phyloP scores from a whole-genome alignment of 2,888 invertebrate genomes.

The Colletes collaris region DNA sequence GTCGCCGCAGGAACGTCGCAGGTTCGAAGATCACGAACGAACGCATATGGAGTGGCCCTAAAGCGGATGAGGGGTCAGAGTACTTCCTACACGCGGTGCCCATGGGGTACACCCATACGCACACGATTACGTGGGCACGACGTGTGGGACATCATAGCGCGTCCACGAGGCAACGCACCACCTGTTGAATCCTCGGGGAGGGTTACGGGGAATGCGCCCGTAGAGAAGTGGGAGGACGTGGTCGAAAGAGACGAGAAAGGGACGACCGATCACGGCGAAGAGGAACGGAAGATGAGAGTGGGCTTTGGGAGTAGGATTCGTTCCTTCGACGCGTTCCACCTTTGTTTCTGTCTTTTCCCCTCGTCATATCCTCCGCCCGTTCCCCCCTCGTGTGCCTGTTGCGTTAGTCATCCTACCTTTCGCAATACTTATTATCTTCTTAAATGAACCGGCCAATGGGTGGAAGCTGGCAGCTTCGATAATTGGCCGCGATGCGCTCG shows the following conservation, averaged over 20 bases:
- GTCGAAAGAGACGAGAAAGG: slow-evolving; percentile 33
- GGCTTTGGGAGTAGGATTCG: slow-evolving; percentile 43
- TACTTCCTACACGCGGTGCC: slow-evolving; percentile 79
- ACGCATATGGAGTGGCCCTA: slow-evolving; percentile 74
- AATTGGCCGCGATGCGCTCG: slow-evolving; percentile 56
- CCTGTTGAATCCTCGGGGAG: slow-evolving; percentile 74
- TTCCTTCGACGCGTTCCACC: slow-evolving; percentile 55
- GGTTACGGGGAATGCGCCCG: slow-evolving; percentile 51
- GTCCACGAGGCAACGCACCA: slow-evolving; percentile 71
- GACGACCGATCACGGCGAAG: slow-evolving; percentile 19
- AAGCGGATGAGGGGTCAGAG: slow-evolving; percentile 81
- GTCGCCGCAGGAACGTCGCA: slow-evolving; percentile 45
- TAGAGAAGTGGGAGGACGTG: slow-evolving; percentile 42
- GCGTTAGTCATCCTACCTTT: slow-evolving; percentile 64
- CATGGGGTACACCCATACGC: slow-evolving; percentile 64
- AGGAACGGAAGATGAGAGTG: slow-evolving; percentile 47
- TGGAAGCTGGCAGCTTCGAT: slow-evolving; percentile 45
- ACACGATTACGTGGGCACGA: slow-evolving; percentile 65
- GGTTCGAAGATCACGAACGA: slow-evolving; percentile 70
- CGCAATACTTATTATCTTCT: slow-evolving; percentile 64
- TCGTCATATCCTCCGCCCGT: slow-evolving; percentile 44
- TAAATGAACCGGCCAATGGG: slow-evolving; percentile 49
- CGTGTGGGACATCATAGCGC: slow-evolving; percentile 66
- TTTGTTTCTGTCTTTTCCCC: slow-evolving; percentile 51
- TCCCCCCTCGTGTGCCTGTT: slow-evolving; percentile 40